Evolutionary conservation across 2,113 vertebrate genomes (phyloP).

Genomic region (Chascanopsetta lugubris): DNA sequence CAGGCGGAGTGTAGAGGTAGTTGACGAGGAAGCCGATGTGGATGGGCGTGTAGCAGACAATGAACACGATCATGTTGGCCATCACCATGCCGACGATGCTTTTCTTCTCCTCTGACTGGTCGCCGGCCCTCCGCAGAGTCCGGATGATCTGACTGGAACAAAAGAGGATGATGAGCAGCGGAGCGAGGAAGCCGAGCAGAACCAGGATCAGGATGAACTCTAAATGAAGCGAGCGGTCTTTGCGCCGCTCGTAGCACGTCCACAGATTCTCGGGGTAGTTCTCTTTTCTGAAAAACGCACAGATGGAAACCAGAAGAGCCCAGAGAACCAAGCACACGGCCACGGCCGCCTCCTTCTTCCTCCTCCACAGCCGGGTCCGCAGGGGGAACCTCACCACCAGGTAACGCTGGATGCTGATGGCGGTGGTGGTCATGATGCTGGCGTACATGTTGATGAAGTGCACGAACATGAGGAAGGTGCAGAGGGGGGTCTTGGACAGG

Average conservation of each 20-base stretch:
- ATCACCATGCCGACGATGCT: conserved; percentile 52
- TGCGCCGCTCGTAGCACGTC: conserved; percentile 64
- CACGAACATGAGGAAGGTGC: conserved; percentile 62
- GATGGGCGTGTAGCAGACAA: conserved; percentile 76
- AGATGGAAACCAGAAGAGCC: conserved; percentile 13
- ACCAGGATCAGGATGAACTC: conserved; percentile 1
- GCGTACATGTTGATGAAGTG: conserved; percentile 79
- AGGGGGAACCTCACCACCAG: conserved; percentile 70
- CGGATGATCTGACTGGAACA: conserved; percentile 67
- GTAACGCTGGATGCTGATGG: conserved; percentile 75
- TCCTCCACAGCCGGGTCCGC: conserved; percentile 25
- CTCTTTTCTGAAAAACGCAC: accelerated
- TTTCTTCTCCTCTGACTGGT: conserved; percentile 47
- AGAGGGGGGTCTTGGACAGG: not conserved
- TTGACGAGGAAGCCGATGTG: conserved; percentile 59
- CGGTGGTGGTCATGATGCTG: conserved; percentile 71
- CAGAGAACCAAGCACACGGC: conserved; percentile 67
- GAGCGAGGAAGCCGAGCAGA: conserved; percentile 59
- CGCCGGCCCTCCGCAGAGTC: conserved; percentile 33
- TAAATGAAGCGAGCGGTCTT: accelerated
- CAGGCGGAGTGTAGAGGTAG: accelerated
- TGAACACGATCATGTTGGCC: conserved; percentile 74
- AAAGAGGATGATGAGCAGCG: conserved; percentile 54
- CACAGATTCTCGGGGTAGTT: conserved; percentile 18
- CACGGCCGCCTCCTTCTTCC: conserved; percentile 54